Base-by-base conservation (phyloP, 1,140 invertebrate genomes). In the Platyura marginata region DNA sequence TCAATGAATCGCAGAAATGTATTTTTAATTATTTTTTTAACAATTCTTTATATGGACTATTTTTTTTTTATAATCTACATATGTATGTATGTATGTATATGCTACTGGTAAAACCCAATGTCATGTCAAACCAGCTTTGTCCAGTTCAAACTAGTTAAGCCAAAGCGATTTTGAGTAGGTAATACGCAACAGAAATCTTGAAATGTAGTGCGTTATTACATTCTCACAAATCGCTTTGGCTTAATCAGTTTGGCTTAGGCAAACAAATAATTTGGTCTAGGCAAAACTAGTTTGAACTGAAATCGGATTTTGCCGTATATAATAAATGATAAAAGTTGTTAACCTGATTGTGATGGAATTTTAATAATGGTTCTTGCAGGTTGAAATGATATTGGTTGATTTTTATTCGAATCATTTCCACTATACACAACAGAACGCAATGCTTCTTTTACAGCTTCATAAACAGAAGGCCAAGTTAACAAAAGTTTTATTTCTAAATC, bases 401-500 rank as follows among this genome's bases (percentile, higher is more conserved):
- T 2, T 15, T 20, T 19, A n/a, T 20, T 40, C 23, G 23, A 16
- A 9, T 19, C 18, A n/a, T n/a, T n/a, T n/a, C n/a, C n/a, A 29
- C 18, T 39, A 11, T 10, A 33, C 11, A 2, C 16, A n/a, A 41
- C 23, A 1, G 56, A 53, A 10, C 42, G 46, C 0, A 59, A 38
- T 0, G 56, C 53, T 23, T 48, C 41, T 19, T 59, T 54, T 1
- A 56, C 50, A 0, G 57, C 56, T 5, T 49, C 44, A 40, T 44
- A 59, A 4, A 58, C 54, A 41, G 56, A 18, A 1, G 50, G 45
- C 54, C 56, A 56, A 19, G 18, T 51, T 10, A 58, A 46, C 2
- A 50, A 23, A 2, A 41, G 44, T 16, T 48, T 48, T 19, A 58
- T 55, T 62, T 43, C 59, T n/a, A n/a, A n/a, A n/a, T n/a, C n/a